phyloP scores from a whole-genome alignment of 1,140 invertebrate species.

The Trinorchestia longiramus region DNA sequence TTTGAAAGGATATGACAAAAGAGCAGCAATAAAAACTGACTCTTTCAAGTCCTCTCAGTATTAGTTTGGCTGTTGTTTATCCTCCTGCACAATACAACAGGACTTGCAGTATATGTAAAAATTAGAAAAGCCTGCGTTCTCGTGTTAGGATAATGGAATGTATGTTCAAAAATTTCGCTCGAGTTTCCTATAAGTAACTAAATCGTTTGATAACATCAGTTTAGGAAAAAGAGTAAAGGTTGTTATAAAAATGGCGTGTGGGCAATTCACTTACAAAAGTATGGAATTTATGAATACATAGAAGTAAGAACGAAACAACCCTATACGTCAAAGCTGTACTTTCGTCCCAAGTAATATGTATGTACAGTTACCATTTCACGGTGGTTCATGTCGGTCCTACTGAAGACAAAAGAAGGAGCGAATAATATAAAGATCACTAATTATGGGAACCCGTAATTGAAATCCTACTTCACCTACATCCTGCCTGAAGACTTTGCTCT shows the following conservation, averaged over 20 bases:
- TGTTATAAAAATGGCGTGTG: background rate
- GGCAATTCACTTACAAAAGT: background rate
- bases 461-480: background rate
- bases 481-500: background rate
- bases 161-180: background rate
- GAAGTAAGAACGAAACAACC: background rate
- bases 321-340: background rate
- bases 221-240: background rate
- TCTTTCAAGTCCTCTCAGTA: background rate
- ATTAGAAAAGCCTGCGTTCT: background rate
- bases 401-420: background rate
- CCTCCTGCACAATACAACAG: background rate
- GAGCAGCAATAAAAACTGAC: background rate
- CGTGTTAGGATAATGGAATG: background rate
- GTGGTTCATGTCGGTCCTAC: background rate
- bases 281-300: background rate
- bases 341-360: background rate
- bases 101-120: background rate
- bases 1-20: background rate
- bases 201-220: background rate
- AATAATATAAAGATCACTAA: background rate
- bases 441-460: background rate
- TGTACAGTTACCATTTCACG: background rate
- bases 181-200: background rate
- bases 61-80: background rate